phyloP scores from a whole-genome alignment of 2,113 vertebrate species.

The Vidua macroura region DNA sequence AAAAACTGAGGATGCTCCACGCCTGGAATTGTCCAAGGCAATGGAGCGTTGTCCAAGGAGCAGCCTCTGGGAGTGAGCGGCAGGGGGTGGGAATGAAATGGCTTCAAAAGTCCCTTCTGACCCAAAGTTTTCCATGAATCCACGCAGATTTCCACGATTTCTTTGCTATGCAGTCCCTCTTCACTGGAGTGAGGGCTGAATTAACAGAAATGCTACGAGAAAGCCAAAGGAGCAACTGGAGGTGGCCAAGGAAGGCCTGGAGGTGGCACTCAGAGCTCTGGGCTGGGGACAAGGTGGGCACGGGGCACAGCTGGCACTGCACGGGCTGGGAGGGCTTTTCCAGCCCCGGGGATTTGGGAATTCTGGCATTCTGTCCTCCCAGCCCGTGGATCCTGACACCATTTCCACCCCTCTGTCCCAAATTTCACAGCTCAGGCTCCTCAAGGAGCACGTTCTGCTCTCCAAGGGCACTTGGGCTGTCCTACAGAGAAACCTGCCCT shows the following conservation, averaged over 20 bases:
- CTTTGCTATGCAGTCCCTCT: background rate
- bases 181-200: background rate
- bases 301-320: accelerated
- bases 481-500: background rate
- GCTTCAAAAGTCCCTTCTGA: background rate
- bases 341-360: background rate
- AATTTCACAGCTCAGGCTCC: background rate
- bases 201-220: background rate
- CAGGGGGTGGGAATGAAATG: background rate
- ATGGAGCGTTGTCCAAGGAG: background rate
- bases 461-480: background rate
- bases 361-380: background rate
- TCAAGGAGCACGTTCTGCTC: background rate
- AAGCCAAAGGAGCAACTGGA: background rate
- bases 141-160: accelerated
- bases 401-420: accelerated
- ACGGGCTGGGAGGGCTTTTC: background rate
- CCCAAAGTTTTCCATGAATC: background rate
- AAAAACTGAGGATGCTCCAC: background rate
- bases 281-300: background rate
- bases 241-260: background rate
- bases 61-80: accelerated
- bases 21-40: background rate
- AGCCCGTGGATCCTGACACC: background rate
- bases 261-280: background rate